A percentile compares a stretch with the other conserved stretches of the same genome.
Evolutionary conservation across 92 coral and sea anemone species (phyloP).

Genomic region (Pocillopora grandis): DNA sequence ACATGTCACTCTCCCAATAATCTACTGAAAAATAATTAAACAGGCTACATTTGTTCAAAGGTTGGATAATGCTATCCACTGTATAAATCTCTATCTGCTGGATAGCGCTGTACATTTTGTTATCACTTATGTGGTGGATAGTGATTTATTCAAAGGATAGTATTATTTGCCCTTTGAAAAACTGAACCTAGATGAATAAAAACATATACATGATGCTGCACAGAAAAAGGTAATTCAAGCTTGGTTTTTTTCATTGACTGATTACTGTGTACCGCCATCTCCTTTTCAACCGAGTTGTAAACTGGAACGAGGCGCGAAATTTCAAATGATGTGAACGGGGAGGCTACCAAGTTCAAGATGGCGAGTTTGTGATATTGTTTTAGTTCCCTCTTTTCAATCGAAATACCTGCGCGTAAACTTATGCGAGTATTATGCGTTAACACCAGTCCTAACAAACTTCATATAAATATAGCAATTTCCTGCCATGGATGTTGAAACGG

Average conservation of each 20-base stretch:
- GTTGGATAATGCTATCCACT: too few relatives aligned
- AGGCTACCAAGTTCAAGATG: constrained; percentile 25
- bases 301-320: constrained; percentile 17
- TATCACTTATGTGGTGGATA: too few relatives aligned
- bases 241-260: neutral
- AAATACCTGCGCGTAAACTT: neutral
- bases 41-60: too few relatives aligned
- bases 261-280: too few relatives aligned
- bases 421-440: constrained; percentile 1
- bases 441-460: too few relatives aligned
- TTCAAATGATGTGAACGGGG: constrained; percentile 1
- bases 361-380: neutral
- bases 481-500: constrained; percentile 34
- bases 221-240: neutral
- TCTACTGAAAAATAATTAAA: neutral
- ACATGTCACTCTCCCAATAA: neutral
- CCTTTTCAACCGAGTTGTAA: neutral
- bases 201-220: neutral
- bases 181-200: too few relatives aligned
- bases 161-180: too few relatives aligned
- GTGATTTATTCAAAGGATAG: too few relatives aligned
- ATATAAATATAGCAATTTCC: neutral
- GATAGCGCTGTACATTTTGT: too few relatives aligned
- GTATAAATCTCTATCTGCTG: too few relatives aligned
- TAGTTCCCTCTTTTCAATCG: neutral